Conservation (phyloP, 64 coral and sea anemone species). For the Actinia equina region DNA sequence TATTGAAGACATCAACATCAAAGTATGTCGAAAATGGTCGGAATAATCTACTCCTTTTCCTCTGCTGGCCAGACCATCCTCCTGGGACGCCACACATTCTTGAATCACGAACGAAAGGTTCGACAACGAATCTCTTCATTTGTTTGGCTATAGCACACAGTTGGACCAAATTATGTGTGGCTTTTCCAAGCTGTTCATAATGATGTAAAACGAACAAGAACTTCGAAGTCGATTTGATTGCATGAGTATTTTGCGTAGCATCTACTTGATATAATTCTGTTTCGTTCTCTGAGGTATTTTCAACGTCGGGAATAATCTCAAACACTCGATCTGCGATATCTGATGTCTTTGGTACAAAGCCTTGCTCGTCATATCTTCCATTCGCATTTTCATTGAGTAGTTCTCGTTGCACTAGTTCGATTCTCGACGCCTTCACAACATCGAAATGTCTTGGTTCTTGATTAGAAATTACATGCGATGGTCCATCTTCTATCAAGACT, state of each 20-base stretch:
- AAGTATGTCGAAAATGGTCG: conserved; percentile 83
- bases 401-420: conserved; percentile 31
- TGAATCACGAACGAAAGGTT: conserved; percentile 94
- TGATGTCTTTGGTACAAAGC: conserved; percentile 16
- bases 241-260: neutral
- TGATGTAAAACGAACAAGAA: conserved; percentile 89
- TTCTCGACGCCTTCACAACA: neutral
- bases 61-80: conserved; percentile 65
- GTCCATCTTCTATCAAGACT: neutral
- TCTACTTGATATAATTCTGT: conserved; percentile 61
- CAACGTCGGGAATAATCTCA: conserved; percentile 35
- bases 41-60: conserved; percentile 71
- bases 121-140: conserved; percentile 56
- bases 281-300: conserved; percentile 17
- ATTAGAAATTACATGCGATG: neutral
- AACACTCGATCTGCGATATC: conserved; percentile 54
- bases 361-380: conserved; percentile 5
- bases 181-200: conserved; percentile 97
- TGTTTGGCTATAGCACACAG: conserved; percentile 70
- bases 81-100: conserved; percentile 93
- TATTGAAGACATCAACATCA: conserved; percentile 76
- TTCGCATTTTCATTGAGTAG: neutral
- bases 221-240: conserved; percentile 29
- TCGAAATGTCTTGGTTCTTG: neutral
- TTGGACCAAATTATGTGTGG: conserved; percentile 92